Conservation (phyloP, 2,888 invertebrate species). For the Lycophotia porphyrea region DNA sequence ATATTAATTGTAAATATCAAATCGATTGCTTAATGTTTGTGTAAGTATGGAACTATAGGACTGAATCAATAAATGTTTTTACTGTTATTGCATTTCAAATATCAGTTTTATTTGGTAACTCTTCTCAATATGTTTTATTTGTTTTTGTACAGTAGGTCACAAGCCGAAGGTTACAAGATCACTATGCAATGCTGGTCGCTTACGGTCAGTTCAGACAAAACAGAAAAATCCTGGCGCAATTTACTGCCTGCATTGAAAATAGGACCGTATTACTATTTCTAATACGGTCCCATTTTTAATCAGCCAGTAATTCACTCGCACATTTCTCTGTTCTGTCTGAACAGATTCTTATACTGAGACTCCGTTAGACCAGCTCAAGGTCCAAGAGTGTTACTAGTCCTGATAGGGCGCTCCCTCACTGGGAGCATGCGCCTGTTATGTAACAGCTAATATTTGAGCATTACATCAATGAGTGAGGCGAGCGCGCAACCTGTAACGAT, state of each 20-base stretch:
- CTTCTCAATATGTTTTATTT: not conserved
- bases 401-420: no score
- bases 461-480: no score
- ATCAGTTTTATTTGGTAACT: not conserved
- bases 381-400: no score
- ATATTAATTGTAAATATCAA: slow-evolving; percentile 61
- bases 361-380: no score
- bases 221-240: not conserved
- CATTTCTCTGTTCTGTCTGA: no score
- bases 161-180: not conserved
- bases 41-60: slow-evolving; percentile 48
- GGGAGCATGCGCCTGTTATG: no score
- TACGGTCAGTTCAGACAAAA: not conserved
- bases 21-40: slow-evolving; percentile 50
- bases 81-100: slow-evolving; percentile 45
- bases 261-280: not conserved
- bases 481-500: no score
- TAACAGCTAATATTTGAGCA: no score
- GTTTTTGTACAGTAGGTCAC: not conserved
- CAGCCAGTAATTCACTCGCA: no score
- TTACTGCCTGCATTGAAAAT: not conserved
- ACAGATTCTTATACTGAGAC: no score
- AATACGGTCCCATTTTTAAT: no score
- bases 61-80: slow-evolving; percentile 63
- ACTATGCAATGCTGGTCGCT: not conserved